Evolutionary conservation across 2,797 vertebrate genomes (phyloP).

Genomic region (Orientallactaga sibirica): DNA sequence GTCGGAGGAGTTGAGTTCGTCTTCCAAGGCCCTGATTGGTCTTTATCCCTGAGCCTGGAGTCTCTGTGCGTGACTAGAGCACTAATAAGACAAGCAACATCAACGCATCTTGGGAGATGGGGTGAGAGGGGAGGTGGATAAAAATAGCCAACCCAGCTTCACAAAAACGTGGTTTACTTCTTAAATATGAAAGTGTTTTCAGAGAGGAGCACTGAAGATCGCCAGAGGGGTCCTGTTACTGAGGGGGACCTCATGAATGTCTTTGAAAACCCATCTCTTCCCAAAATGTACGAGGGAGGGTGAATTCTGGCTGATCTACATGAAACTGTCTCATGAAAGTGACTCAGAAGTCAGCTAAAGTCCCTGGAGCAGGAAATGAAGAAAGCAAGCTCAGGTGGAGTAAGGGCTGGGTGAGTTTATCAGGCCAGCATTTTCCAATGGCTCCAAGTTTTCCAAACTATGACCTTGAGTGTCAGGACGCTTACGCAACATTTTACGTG

Average conservation of each 20-base stretch:
- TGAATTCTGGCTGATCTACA: background rate
- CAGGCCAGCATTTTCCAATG: background rate
- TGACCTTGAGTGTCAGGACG: background rate
- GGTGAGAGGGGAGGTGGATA: conserved; percentile 56
- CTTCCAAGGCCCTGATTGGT: conserved; percentile 66
- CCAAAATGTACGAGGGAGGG: background rate
- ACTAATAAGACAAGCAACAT: conserved; percentile 66
- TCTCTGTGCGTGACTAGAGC: conserved; percentile 67
- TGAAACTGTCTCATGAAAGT: conserved; percentile 24
- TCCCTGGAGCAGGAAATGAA: background rate
- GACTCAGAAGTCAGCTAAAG: conserved; percentile 14
- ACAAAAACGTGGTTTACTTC: conserved; percentile 50
- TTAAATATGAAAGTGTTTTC: conserved; percentile 65
- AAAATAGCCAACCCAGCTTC: conserved; percentile 74
- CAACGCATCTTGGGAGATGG: conserved; percentile 36
- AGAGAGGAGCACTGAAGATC: conserved; percentile 47
- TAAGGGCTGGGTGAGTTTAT: background rate
- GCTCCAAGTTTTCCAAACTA: background rate
- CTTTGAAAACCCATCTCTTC: conserved; percentile 67
- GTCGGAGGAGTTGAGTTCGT: conserved; percentile 52
- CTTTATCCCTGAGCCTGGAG: conserved; percentile 45
- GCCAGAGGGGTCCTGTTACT: conserved; percentile 52
- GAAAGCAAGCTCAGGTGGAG: background rate
- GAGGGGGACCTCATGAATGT: conserved; percentile 56
- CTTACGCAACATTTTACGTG: background rate